Evolutionary conservation across 2,113 vertebrate genomes (phyloP), one percentile per base, ranked within the genome.

Genomic region (Ploceus nigricollis): DNA sequence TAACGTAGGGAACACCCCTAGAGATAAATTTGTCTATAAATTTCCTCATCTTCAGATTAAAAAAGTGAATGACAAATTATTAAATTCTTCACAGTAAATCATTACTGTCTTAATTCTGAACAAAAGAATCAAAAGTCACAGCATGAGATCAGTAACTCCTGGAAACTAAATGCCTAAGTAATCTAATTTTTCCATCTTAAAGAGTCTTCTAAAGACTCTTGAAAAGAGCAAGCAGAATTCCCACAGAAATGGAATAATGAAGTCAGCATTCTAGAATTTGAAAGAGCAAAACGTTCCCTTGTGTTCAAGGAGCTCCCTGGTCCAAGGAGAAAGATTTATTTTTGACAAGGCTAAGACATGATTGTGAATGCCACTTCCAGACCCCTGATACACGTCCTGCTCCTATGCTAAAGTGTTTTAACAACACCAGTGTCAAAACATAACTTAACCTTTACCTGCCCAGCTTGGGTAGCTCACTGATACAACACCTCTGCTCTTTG

Each of bases 361-460:
- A 53, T 7, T 0, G 0, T 9, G 2, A 77, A 44, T 16, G 42
- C 21, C 47, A 16, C 33, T 82, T 63, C 42, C 40, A 66, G n/a
- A 64, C 5, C n/a, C 40, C 44, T 5, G 18, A 53, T 4, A 14
- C 7, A 39, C 0, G 0, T 33, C 50, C 54, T 58, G 45, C 51
- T 94, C 68, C 68, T 66, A 31, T 3, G 1, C 30, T 39, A 1
- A 30, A 58, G 17, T 31, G 27, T 90, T 87, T 81, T 47, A 87
- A 58, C 31, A 53, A 0, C 19, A 73, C 14, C 30, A 27, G 11
- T 10, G 15, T 27, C 48, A 79, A 78, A 90, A 71, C 6, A 23
- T 11, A 65, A 69, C 47, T 68, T 16, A 30, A 81, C 60, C 40
- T 84, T 81, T 24, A 82, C 69, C 70, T 87, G 58, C 54, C 87